Conservation (phyloP, 2,888 invertebrate species). For the Adineta ricciae region DNA sequence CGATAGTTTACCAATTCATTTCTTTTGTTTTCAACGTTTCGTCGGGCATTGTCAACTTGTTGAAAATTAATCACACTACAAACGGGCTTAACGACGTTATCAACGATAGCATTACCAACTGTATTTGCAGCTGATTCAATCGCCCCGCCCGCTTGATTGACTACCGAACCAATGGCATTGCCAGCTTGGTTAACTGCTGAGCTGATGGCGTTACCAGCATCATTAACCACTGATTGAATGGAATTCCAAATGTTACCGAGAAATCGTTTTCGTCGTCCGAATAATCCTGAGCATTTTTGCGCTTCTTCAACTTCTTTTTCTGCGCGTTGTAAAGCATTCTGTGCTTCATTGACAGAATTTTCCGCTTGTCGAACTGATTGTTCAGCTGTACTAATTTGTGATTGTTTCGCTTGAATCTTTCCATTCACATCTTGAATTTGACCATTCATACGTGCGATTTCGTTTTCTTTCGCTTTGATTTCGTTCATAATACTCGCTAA, state of each 20-base stretch:
- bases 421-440: neutral
- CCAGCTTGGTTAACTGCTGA: neutral
- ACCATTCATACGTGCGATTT: neutral
- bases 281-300: neutral
- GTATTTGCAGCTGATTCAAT: neutral
- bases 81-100: neutral
- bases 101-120: neutral
- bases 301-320: conserved; percentile 6
- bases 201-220: no score
- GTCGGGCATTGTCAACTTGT: neutral
- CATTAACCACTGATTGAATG: neutral
- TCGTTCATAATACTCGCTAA: neutral
- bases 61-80: conserved; percentile 5
- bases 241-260: neutral
- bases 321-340: neutral
- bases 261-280: neutral
- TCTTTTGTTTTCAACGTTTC: conserved; percentile 11
- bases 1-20: neutral
- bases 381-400: neutral
- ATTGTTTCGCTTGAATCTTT: neutral
- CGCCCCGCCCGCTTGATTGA: neutral
- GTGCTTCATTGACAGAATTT: neutral
- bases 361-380: neutral
- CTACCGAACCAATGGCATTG: neutral
- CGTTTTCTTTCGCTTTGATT: neutral